A percentile compares a stretch with the other conserved stretches of the same genome.
Conservation (phyloP, 2,113 vertebrate genomes). For the Todiramphus chloris region DNA sequence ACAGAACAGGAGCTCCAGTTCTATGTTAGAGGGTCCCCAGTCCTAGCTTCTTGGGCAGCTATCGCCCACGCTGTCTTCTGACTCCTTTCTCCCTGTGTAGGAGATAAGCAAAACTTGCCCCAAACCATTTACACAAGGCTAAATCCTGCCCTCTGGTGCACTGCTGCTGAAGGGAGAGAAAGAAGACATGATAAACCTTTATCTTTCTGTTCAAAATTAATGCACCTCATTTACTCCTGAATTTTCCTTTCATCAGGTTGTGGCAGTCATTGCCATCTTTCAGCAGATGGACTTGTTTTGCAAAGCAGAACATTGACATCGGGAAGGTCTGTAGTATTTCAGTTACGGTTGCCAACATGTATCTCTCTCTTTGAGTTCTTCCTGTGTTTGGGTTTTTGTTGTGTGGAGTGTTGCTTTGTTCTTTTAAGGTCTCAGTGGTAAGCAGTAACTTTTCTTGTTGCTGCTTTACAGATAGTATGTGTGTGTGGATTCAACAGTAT, state of each 20-base stretch:
- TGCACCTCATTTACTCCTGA: neutral
- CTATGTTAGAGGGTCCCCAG: fast-evolving
- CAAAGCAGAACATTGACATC: neutral
- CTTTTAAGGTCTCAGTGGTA: neutral
- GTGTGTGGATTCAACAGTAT: neutral
- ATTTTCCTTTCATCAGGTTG: neutral
- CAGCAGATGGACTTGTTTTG: neutral
- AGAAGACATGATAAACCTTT: neutral
- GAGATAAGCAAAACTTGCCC: neutral
- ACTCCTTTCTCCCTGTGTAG: neutral
- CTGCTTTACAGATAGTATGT: neutral
- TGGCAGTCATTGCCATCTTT: neutral
- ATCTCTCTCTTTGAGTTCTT: neutral
- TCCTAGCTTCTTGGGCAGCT: neutral
- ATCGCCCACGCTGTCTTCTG: neutral
- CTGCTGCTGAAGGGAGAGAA: neutral
- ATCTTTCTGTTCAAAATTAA: neutral
- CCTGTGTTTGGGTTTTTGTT: neutral
- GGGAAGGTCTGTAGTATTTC: neutral
- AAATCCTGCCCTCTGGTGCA: neutral
- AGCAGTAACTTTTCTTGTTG: neutral
- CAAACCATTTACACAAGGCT: neutral
- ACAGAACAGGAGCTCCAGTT: neutral
- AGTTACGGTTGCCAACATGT: neutral
- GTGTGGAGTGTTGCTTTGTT: neutral